Base-by-base conservation (phyloP, 2,888 invertebrate species). In the Himalopsyche kuldschensis region DNA sequence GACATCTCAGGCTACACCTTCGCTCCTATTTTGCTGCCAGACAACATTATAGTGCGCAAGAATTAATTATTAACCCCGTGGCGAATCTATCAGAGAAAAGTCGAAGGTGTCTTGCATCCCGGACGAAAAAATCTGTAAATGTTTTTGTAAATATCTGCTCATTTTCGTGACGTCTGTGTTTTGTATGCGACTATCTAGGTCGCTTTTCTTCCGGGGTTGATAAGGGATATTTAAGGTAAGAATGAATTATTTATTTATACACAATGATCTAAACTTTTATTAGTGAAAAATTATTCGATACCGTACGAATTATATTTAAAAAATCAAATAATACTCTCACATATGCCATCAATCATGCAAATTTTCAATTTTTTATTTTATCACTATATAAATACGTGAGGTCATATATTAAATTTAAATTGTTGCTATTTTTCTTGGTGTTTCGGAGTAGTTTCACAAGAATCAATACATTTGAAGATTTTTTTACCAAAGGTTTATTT, bases 1-100 rank as follows among this genome's bases (percentile, higher is more conserved):
- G 84, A 82, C 84, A 82, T 79, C 63, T 77, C 79, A 75, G 47
- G 80, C 79, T 69, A 46, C 55, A 63, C 75, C 80, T 69, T 69
- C 69, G 69, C 69, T 69, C 69, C 69, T 27, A 27, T 69, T 69
- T 69, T 27, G 69, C 69, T 11, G 20, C 69, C 69, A 69, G 69
- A 69, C 69, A 69, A 69, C 69, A 69, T 69, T 27, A 69, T 69
- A 69, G 69, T 69, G 69, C 69, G 69, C 69, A 69, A 69, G 69
- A 69, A 69, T 69, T 69, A 69, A 69, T 69, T 69, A 69, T 69
- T 69, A 30, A 69, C 69, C 69, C 27, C 69, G 69, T 30, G 69
- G 4, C 69, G 69, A 69, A 30, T 69, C 69, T 27, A 69, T 69
- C 69, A 69, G 11, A 27, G 8, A 15, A 69, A 69, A 69, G 69